Base-by-base conservation (phyloP, 2,888 invertebrate genomes). In the Muschampia plurimacula region DNA sequence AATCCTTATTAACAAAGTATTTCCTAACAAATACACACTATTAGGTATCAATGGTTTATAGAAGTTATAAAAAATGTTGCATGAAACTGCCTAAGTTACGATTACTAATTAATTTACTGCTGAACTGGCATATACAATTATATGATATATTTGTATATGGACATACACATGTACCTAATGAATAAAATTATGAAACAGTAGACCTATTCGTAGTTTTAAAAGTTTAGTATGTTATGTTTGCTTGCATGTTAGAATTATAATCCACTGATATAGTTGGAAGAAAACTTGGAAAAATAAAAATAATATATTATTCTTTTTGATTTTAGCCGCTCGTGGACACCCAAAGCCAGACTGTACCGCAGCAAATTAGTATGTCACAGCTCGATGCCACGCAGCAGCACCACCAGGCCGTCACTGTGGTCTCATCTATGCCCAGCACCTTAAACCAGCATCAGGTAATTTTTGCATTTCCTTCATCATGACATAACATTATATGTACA, bases 381-480 rank as follows among this genome's bases (percentile, higher is more conserved):
- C 93, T 94, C 89, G 94, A 94, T 72, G 84, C 89, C 0, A 76
- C 87, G n/a, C 94, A 94, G 80, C 95, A 93, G 74, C 95, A 94
- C 59, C 94, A 94, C 75, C 93, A 94, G 82, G 93, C 93, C 0
- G 93, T 93, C 78, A 92, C 93, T 9, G 94, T 95, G 9, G 94
- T 95, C 4, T 92, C 94, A 1, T 94, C 94, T 0, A 93, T 94
- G 89, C 93, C 94, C 9, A 94, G 89, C 84, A 89, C 85, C 66
- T 91, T 94, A 89, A 86, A 88, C 0, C 82, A 83, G 6, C 93
- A 94, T 76, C 94, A 95, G 90, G 94, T 93, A 79, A 71, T 74
- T 7, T 12, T 63, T 36, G 39, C 15, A 52, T 32, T 15, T 52
- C 15, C 15, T 52, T 52, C 5, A n/a, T 52, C 15, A 52, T 52